Conservation (phyloP, 2,113 vertebrate species). For the Corvus hawaiiensis region DNA sequence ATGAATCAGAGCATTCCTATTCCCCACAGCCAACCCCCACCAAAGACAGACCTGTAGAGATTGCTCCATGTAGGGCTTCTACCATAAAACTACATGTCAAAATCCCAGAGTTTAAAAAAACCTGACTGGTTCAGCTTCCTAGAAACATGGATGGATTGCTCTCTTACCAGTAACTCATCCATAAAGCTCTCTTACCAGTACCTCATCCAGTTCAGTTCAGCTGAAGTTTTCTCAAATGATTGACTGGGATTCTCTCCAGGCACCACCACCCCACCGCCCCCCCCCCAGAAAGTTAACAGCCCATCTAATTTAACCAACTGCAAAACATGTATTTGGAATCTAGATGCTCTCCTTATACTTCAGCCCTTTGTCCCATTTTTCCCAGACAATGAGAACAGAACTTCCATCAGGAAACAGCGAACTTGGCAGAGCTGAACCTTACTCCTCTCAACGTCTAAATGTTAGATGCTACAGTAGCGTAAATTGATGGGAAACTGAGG, state of each 20-base stretch:
- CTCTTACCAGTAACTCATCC: background rate
- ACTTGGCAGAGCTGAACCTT: background rate
- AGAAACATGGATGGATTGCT: background rate
- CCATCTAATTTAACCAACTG: background rate
- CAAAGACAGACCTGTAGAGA: background rate
- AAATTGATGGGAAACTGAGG: background rate
- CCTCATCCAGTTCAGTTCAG: background rate
- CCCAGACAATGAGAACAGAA: background rate
- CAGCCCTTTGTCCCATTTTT: background rate
- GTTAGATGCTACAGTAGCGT: background rate
- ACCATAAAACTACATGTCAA: background rate
- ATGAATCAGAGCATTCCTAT: background rate
- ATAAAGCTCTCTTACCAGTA: background rate
- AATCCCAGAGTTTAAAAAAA: background rate
- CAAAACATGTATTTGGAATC: background rate
- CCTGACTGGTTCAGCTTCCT: background rate
- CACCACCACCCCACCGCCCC: accelerated
- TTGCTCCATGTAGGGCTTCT: background rate
- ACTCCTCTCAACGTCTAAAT: background rate
- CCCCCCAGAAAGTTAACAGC: background rate
- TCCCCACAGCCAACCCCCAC: background rate
- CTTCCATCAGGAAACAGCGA: background rate
- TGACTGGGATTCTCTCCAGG: background rate
- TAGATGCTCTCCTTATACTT: background rate
- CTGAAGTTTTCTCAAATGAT: background rate